These are phyloP conservation scores for Thera obeliscata DNA, from an alignment of 2,888 invertebrate species.

Conservation along the genomic window DNA sequence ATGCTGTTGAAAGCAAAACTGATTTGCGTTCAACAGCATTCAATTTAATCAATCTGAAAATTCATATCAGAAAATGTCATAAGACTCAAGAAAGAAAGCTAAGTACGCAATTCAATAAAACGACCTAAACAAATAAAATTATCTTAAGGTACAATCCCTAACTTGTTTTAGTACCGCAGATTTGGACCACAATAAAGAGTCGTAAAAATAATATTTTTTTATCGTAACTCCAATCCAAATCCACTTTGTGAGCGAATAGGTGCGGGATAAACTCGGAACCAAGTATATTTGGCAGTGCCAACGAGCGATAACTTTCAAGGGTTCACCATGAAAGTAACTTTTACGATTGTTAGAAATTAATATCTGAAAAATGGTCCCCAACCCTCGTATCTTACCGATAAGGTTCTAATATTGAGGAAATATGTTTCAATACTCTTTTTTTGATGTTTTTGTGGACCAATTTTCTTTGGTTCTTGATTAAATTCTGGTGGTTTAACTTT, in stretches of 20 bases:
- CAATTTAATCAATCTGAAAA: neutral
- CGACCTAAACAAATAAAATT: constrained; percentile 31
- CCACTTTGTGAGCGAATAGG: constrained; percentile 59
- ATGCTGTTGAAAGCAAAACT: too few relatives aligned
- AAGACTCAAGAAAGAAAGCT: neutral
- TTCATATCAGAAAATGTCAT: neutral
- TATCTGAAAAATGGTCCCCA: constrained; percentile 78
- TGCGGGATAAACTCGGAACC: constrained; percentile 68
- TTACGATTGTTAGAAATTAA: constrained; percentile 82
- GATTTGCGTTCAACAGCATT: too few relatives aligned
- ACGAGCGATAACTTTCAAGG: constrained; percentile 74
- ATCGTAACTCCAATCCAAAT: constrained; percentile 63
- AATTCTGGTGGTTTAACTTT: constrained; percentile 36
- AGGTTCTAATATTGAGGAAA: constrained; percentile 60
- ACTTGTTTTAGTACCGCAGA: constrained; percentile 36
- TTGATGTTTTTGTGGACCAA: constrained; percentile 45
- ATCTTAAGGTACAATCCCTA: constrained; percentile 24
- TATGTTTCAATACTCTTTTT: constrained; percentile 56
- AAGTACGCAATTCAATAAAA: constrained; percentile 16
- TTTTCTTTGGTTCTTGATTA: constrained; percentile 44
- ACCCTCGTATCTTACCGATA: constrained; percentile 73
- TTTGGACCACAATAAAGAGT: constrained; percentile 61
- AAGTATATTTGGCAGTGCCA: constrained; percentile 72
- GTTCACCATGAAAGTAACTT: constrained; percentile 76
- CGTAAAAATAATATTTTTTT: constrained; percentile 64